Evolutionary conservation across 1,140 invertebrate species (phyloP), one percentile per base, ranked within the genome.

Genomic region (Macrostomum lignano): DNA sequence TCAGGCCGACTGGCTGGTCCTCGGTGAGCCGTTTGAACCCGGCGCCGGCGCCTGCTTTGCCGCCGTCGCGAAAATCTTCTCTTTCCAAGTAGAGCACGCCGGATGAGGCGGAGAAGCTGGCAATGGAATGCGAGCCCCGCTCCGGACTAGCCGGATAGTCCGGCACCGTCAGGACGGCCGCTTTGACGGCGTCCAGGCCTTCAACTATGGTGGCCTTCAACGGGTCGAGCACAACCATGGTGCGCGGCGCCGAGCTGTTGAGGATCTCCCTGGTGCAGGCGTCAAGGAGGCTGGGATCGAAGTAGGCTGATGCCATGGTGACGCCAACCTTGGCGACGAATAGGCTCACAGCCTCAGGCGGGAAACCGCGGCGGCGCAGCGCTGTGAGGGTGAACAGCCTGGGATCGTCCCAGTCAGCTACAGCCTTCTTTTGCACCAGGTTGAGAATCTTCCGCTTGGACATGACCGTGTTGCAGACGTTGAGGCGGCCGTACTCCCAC

Each of bases 401-500:
- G 3, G 88, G 88, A 63, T 96, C 88, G 60, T 96, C 86, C 86
- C 86, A 96, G 60, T 94, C 77, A 55, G 68, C 69, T 0, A 94
- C 82, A 55, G 82, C 70, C 38, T 68, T 67, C 47, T 77, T 70
- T 9, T 66, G 62, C 37, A 96, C 94, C 0, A 98, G 60, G 54
- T 88, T 93, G 10, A 64, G 73, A 43, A 98, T 94, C 63, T 96
- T 98, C 39, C 91, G 64, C 54, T 98, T 98, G 0, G 86, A 94
- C 4, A 96, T 78, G 7, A 98, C 78, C 0, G 88, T 84, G 47
- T 96, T 94, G 55, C 76, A 74, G 31, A 98, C 68, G 55, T 94
- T 96, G 1, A 98, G 62, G 35, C 88, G 59, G 0, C 82, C 81
- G 58, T 94, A 98, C 57, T 98, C 91, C 88, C 88, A 96, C 51